phyloP scores from a whole-genome alignment of 2,797 vertebrate genomes.

The Acridotheres tristis region DNA sequence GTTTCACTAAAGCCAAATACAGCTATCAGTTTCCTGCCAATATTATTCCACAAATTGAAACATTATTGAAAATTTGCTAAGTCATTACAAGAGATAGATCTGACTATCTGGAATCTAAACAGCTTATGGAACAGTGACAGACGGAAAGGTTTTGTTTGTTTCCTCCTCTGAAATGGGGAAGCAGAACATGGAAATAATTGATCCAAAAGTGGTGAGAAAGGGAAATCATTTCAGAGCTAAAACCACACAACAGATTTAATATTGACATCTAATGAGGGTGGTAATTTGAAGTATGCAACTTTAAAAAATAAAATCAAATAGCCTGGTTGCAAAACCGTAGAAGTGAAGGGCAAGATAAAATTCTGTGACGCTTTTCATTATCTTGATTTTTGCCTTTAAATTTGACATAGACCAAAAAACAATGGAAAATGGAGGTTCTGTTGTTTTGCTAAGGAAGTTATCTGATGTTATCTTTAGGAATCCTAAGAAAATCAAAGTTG shows the following conservation, averaged over 20 bases:
- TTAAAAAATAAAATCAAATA: background rate
- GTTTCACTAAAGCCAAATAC: background rate
- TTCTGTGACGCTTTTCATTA: background rate
- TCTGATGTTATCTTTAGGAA: conserved; percentile 22
- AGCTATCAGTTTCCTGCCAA: background rate
- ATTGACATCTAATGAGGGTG: background rate
- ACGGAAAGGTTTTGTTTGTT: background rate
- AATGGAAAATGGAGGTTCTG: background rate
- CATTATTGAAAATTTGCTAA: conserved; percentile 6
- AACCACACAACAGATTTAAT: background rate
- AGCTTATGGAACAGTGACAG: background rate
- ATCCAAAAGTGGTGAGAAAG: background rate
- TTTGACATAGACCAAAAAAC: background rate
- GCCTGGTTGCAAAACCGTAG: background rate
- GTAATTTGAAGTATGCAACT: background rate
- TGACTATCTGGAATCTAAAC: background rate
- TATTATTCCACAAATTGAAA: conserved; percentile 4
- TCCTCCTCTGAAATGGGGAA: background rate
- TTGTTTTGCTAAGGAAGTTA: conserved; percentile 35
- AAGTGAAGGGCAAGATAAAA: background rate
- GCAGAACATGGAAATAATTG: background rate
- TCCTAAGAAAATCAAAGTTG: conserved; percentile 38
- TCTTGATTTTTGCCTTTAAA: conserved; percentile 22
- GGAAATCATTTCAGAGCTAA: background rate
- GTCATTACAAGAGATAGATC: background rate